phyloP scores from a whole-genome alignment of 2,888 invertebrate species.

The Augiades crinisus region DNA sequence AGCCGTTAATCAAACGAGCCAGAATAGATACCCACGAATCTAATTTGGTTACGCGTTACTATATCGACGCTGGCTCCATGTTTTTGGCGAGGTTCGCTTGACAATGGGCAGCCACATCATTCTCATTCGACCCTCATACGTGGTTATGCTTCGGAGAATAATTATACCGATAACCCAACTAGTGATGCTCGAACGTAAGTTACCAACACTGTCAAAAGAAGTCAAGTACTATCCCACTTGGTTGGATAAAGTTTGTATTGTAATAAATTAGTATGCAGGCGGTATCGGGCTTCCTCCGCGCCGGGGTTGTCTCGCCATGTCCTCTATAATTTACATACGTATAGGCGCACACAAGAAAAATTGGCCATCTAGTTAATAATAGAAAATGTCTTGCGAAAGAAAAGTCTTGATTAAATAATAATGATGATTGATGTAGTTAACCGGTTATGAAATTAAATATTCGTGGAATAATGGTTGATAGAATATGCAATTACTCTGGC shows the following conservation, averaged over 20 bases:
- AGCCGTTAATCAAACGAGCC: conserved; percentile 26
- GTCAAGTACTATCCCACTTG: conserved; percentile 42
- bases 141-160: conserved; percentile 56
- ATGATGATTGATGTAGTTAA: no score
- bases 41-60: conserved; percentile 46
- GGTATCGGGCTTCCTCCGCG: conserved; percentile 54
- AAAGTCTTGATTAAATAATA: no score
- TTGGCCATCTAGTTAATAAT: background rate
- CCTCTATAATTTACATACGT: conserved; percentile 56
- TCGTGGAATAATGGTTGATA: no score
- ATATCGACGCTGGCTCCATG: conserved; percentile 40
- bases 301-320: conserved; percentile 56
- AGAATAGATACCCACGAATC: conserved; percentile 43
- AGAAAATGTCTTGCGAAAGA: no score
- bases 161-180: conserved; percentile 52
- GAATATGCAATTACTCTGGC: no score
- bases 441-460: no score
- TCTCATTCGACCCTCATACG: conserved; percentile 55
- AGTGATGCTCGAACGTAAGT: conserved; percentile 33
- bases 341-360: conserved; percentile 32
- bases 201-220: conserved; percentile 27
- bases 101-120: conserved; percentile 54
- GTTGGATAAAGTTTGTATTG: conserved; percentile 48
- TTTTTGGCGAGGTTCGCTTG: conserved; percentile 61
- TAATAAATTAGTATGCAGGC: conserved; percentile 67